phyloP scores from a whole-genome alignment of 2,888 invertebrate genomes.

The Aplocera efformata region DNA sequence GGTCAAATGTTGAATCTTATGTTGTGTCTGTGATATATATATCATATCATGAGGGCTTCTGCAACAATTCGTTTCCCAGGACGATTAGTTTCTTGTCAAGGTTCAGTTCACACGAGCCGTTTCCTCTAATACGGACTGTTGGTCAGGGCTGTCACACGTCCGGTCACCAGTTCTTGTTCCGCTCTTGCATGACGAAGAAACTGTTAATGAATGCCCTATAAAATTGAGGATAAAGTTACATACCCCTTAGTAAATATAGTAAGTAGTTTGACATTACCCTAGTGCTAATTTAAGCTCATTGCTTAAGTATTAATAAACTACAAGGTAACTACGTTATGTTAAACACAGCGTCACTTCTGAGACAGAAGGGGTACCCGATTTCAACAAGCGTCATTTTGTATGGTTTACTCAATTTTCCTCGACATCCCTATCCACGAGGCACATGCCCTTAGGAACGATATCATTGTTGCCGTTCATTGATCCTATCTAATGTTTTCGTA shows the following conservation, averaged over 20 bases:
- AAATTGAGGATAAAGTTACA: too few species aligned
- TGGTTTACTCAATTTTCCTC: neutral
- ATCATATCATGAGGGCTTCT: constrained; percentile 19
- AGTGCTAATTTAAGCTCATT: too few species aligned
- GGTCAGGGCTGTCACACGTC: constrained; percentile 7
- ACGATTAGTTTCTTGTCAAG: constrained; percentile 49
- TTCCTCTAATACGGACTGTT: constrained; percentile 42
- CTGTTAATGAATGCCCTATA: too few species aligned
- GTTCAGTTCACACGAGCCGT: constrained; percentile 51
- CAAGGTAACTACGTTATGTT: too few species aligned
- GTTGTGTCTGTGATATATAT: neutral
- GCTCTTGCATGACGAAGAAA: too few species aligned
- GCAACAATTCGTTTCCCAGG: constrained; percentile 35
- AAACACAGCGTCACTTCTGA: too few species aligned
- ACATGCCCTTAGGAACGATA: constrained; percentile 3
- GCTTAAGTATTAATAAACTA: too few species aligned
- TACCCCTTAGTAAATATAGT: too few species aligned
- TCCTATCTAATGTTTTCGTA: constrained; percentile 4
- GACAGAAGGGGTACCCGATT: too few species aligned
- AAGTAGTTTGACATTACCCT: too few species aligned
- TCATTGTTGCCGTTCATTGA: constrained; percentile 11
- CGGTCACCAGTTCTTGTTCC: neutral
- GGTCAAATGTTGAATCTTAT: too few species aligned
- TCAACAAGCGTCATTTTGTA: too few species aligned
- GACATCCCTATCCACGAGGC: constrained; percentile 3